Percentiles rank a stretch among this genome's conserved stretches.
These are phyloP conservation scores for Acromyrmex echinatior DNA, from an alignment of 1,140 invertebrate species.

Conservation along the genomic window DNA sequence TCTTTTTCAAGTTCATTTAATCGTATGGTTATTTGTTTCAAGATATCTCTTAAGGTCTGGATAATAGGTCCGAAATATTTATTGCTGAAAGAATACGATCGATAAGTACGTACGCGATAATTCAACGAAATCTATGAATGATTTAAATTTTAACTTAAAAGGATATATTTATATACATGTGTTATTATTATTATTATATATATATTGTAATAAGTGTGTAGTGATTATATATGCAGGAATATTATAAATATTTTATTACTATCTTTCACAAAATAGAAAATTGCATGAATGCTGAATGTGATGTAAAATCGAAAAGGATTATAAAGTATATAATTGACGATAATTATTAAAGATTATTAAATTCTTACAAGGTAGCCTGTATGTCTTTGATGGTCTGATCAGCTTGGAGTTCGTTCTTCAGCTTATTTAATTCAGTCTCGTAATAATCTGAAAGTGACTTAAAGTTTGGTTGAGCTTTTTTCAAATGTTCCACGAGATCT, in stretches of 20 bases:
- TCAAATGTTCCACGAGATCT: conserved; percentile 85
- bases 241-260: not conserved
- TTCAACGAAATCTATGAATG: not conserved
- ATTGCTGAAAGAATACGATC: conserved; percentile 79
- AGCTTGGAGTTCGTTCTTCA: conserved; percentile 89
- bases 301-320: not conserved
- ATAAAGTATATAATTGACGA: too few species aligned
- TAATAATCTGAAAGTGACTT: conserved; percentile 88
- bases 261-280: not conserved
- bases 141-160: not conserved
- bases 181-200: not conserved
- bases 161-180: not conserved
- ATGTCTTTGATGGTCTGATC: conserved; percentile 90
- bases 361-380: conserved; percentile 88
- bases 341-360: conserved; percentile 57
- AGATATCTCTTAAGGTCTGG: conserved; percentile 83
- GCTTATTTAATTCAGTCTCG: conserved; percentile 87
- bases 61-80: conserved; percentile 84
- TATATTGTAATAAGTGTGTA: not conserved
- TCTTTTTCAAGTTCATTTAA: conserved; percentile 85
- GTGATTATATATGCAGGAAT: not conserved
- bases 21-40: conserved; percentile 78
- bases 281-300: not conserved
- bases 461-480: conserved; percentile 88
- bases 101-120: not conserved